Conservation (phyloP, 1,140 invertebrate genomes). For the Cydia fagiglandana region DNA sequence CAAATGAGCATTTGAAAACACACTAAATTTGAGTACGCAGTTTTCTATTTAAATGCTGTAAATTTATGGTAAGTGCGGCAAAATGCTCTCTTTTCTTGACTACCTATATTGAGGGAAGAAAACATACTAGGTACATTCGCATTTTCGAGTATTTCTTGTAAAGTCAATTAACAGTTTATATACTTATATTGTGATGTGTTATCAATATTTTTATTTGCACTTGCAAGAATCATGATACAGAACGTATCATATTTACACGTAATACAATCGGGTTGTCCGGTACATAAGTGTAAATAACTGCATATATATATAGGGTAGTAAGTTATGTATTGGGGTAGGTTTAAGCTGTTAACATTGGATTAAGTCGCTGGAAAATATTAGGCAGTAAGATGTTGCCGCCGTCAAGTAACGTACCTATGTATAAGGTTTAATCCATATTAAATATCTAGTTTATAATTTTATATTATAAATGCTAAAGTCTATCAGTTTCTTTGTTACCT, state of each 20-base stretch:
- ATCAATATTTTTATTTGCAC: constrained; percentile 21
- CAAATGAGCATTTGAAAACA: too few relatives aligned
- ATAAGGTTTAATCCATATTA: too few relatives aligned
- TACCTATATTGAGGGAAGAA: not conserved
- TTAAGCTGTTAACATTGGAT: not conserved
- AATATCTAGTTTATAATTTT: too few relatives aligned
- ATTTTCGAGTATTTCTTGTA: not conserved
- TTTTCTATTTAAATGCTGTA: not conserved
- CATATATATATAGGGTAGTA: not conserved
- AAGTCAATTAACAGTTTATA: not conserved
- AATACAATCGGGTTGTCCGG: not conserved
- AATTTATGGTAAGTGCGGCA: too few relatives aligned
- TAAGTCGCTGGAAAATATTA: too few relatives aligned
- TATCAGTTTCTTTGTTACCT: too few relatives aligned
- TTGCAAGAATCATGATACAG: constrained; percentile 21
- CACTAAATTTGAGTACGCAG: not conserved
- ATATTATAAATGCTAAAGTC: too few relatives aligned
- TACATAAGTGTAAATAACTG: not conserved
- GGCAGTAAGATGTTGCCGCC: too few relatives aligned
- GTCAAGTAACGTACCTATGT: too few relatives aligned
- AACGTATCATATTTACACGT: not conserved
- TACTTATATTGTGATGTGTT: not conserved
- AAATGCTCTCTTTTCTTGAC: too few relatives aligned
- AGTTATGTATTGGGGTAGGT: not conserved
- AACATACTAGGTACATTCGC: too few relatives aligned